Percentiles rank a stretch among this genome's conserved stretches.
phyloP scores from a whole-genome alignment of 2,797 vertebrate genomes.

The Centroberyx gerrardi region DNA sequence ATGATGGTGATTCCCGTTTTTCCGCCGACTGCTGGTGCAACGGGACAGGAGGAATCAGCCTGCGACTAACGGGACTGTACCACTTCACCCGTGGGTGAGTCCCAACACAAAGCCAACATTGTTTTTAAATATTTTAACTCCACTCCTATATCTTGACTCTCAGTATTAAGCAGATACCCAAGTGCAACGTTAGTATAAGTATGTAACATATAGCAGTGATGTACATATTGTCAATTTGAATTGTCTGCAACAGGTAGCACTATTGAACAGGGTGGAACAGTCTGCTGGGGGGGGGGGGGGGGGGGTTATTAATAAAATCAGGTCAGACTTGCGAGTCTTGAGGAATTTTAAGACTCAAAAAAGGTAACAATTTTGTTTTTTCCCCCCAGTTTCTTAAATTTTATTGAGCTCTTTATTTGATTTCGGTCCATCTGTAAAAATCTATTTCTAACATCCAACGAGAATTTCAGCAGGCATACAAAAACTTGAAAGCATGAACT shows the following conservation, averaged over 20 bases:
- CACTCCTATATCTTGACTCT: not conserved
- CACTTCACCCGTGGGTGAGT: constrained; percentile 71
- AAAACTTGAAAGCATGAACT: not conserved
- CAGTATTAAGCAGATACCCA: not conserved
- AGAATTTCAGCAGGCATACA: not conserved
- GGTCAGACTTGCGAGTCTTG: constrained; percentile 21
- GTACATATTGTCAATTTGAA: not conserved
- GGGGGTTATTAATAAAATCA: constrained; percentile 25
- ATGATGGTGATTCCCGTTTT: constrained; percentile 58
- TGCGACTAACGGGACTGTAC: constrained; percentile 80
- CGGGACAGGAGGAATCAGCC: constrained; percentile 32
- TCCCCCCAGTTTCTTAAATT: not conserved
- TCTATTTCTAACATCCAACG: not conserved
- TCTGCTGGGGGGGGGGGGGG: not conserved
- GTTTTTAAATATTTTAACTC: not conserved
- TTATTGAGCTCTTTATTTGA: constrained; percentile 19
- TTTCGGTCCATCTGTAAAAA: constrained; percentile 5
- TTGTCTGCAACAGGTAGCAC: not conserved
- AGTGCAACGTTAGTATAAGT: not conserved
- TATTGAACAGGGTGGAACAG: not conserved
- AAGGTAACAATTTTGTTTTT: not conserved
- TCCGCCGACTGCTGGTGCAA: constrained; percentile 32
- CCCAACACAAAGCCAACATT: not conserved
- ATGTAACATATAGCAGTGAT: not conserved
- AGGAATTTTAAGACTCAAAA: constrained; percentile 29